These are phyloP conservation scores for Platorchestia sp. DNA, from an alignment of 1,140 invertebrate species.

Conservation along the genomic window DNA sequence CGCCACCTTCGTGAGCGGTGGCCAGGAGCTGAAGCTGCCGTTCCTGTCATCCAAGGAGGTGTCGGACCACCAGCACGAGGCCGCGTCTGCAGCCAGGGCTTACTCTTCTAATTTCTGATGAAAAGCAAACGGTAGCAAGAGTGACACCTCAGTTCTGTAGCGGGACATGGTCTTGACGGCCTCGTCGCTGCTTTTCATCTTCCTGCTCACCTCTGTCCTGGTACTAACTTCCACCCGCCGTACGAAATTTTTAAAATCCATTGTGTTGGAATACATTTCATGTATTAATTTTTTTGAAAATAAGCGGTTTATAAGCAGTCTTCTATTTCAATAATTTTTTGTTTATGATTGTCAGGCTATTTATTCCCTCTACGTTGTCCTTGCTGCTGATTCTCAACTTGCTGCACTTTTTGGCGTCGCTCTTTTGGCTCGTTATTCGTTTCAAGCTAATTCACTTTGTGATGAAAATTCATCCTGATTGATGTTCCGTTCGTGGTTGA, in stretches of 20 bases:
- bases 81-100: conserved; percentile 52
- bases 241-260: too few relatives aligned
- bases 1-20: conserved; percentile 59
- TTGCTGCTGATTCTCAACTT: background rate
- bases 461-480: too few relatives aligned
- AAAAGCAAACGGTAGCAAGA: background rate
- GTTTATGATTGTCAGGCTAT: background rate
- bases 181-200: background rate
- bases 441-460: too few relatives aligned
- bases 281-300: too few relatives aligned
- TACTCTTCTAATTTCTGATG: conserved; percentile 66
- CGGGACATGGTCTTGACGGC: background rate
- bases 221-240: background rate
- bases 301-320: too few relatives aligned
- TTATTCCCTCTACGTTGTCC: background rate
- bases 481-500: too few relatives aligned
- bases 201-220: background rate
- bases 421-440: too few relatives aligned
- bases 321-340: background rate
- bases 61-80: conserved; percentile 59
- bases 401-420: too few relatives aligned
- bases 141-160: background rate
- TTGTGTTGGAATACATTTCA: too few relatives aligned
- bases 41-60: conserved; percentile 62
- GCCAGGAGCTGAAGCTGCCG: conserved; percentile 56